phyloP scores from a whole-genome alignment of 2,888 invertebrate genomes.

The Candidula unifasciata region DNA sequence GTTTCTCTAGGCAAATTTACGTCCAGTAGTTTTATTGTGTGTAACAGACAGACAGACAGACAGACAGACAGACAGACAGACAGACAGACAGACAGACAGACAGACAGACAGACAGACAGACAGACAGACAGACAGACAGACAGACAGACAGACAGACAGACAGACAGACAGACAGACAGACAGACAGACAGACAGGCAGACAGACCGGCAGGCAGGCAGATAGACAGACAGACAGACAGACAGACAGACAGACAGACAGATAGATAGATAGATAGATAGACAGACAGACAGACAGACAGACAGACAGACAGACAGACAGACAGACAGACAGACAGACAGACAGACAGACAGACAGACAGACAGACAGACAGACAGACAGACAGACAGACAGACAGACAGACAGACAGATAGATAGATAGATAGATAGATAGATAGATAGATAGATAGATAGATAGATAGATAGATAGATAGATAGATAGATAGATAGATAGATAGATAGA shows the following conservation, averaged over 20 bases:
- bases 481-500: background rate
- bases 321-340: background rate
- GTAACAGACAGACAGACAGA: too few relatives aligned
- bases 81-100: too few relatives aligned
- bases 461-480: background rate
- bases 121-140: background rate
- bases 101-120: constrained; percentile 2
- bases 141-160: constrained; percentile 1
- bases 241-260: background rate
- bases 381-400: background rate
- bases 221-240: background rate
- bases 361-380: constrained; percentile 3
- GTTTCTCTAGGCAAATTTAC: too few relatives aligned
- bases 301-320: too few relatives aligned
- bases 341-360: constrained; percentile 1
- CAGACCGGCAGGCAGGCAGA: background rate
- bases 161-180: background rate
- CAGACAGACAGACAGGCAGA: constrained; percentile 1
- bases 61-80: too few relatives aligned
- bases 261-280: background rate
- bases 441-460: background rate
- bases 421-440: background rate
- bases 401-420: background rate
- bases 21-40: too few relatives aligned
- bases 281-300: background rate